Percentiles rank a stretch among this genome's conserved stretches.
Conservation (phyloP, 2,797 vertebrate species). For the Sebastes iracundus region DNA sequence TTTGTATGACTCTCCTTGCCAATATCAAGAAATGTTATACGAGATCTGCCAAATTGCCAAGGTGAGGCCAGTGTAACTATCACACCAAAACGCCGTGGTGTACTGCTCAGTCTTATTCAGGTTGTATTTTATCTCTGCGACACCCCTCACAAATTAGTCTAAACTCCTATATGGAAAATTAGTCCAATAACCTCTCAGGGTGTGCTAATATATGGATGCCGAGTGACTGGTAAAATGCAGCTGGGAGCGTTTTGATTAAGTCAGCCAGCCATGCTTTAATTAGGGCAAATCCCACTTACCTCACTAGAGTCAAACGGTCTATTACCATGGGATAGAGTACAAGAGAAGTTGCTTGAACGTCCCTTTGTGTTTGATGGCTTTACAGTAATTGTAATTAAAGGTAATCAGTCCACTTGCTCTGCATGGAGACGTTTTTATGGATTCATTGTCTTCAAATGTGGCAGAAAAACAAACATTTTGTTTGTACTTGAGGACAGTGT, state of each 20-base stretch:
- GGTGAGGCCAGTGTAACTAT: neutral
- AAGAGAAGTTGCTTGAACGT: slow-evolving; percentile 26
- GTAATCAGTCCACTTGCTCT: slow-evolving; percentile 21
- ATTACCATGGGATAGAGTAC: slow-evolving; percentile 29
- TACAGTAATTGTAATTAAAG: slow-evolving; percentile 31
- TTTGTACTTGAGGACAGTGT: neutral
- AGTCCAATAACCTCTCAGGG: slow-evolving; percentile 32
- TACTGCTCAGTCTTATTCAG: neutral
- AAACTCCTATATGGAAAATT: slow-evolving; percentile 32
- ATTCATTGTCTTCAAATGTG: slow-evolving; percentile 1
- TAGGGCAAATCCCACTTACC: slow-evolving; percentile 55
- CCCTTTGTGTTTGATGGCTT: slow-evolving; percentile 37
- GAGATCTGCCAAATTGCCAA: slow-evolving; percentile 16
- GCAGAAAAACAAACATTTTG: slow-evolving; percentile 13
- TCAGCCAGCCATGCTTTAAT: slow-evolving; percentile 53
- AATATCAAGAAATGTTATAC: slow-evolving; percentile 4
- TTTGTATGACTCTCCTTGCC: neutral
- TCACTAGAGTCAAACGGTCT: slow-evolving; percentile 41
- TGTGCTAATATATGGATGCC: slow-evolving; percentile 47
- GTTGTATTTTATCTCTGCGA: slow-evolving; percentile 1
- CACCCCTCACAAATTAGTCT: slow-evolving; percentile 6
- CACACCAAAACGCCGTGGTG: neutral
- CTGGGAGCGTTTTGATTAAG: slow-evolving; percentile 52
- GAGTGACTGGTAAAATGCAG: slow-evolving; percentile 55
- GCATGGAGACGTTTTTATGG: neutral